A percentile compares a stretch with the other conserved stretches of the same genome.
Evolutionary conservation across 64 coral and sea anemone species (phyloP).

Genomic region (Porites australiensis): DNA sequence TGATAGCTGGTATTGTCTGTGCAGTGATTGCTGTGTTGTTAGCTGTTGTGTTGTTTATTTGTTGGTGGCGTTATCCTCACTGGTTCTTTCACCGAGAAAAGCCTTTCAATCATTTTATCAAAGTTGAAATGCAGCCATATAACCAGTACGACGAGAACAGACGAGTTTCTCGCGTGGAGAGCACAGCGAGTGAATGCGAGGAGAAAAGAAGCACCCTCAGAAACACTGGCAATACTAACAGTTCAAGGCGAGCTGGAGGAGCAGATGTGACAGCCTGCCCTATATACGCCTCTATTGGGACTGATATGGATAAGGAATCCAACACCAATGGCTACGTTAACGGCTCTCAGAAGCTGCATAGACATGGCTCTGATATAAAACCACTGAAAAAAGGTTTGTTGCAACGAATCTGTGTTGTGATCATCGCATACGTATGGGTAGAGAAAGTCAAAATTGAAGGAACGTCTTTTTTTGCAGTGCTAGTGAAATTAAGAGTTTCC

Average conservation of each 20-base stretch:
- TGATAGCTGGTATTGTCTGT: slow-evolving; percentile 82
- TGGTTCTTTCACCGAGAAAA: slow-evolving; percentile 73
- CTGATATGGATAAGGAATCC: slow-evolving; percentile 13
- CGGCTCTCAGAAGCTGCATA: not conserved
- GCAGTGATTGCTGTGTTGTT: slow-evolving; percentile 59
- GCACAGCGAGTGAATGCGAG: slow-evolving; percentile 34
- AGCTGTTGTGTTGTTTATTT: slow-evolving; percentile 41
- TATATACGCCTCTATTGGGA: slow-evolving; percentile 78
- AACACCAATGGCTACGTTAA: not conserved
- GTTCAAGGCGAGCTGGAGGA: not conserved
- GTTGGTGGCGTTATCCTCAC: slow-evolving; percentile 75
- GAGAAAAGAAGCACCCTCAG: slow-evolving; percentile 53
- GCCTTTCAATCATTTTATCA: slow-evolving; percentile 87
- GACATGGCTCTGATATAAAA: slow-evolving; percentile 8
- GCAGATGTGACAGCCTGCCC: slow-evolving; percentile 64
- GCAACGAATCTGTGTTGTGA: not conserved
- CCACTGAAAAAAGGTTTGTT: slow-evolving; percentile 33
- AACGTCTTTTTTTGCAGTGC: too few species aligned
- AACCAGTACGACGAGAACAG: not conserved
- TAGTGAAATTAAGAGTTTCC: too few species aligned
- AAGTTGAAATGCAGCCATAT: slow-evolving; percentile 74
- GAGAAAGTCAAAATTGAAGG: too few species aligned
- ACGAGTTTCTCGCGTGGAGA: slow-evolving; percentile 53
- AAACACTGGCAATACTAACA: not conserved
- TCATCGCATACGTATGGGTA: not conserved